Percentiles rank a stretch among this genome's conserved stretches.
Conservation (phyloP, 2,888 invertebrate genomes). For the Digitonthophagus gazella region DNA sequence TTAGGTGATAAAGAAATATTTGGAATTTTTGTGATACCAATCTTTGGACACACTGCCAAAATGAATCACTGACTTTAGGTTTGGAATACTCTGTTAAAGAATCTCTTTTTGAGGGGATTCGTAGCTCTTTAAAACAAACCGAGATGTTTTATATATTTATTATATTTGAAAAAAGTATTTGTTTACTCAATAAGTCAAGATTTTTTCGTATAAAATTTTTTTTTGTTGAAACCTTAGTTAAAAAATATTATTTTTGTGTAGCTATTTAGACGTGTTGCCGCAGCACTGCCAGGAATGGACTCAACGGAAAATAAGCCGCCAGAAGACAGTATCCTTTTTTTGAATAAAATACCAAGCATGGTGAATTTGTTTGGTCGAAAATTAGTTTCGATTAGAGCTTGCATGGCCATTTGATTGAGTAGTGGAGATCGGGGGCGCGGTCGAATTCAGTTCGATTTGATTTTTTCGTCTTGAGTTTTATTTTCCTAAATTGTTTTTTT, state of each 20-base stretch:
- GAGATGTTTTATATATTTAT: no score
- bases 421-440: not conserved
- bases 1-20: no score
- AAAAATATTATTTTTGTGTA: constrained; percentile 51
- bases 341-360: not conserved
- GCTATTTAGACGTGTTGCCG: constrained; percentile 97
- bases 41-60: no score
- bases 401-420: not conserved
- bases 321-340: constrained; percentile 92
- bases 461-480: constrained; percentile 31
- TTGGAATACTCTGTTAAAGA: no score
- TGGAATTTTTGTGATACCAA: no score
- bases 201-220: no score
- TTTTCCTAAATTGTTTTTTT: constrained; percentile 51
- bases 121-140: no score
- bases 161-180: no score
- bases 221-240: no score
- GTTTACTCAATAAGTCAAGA: no score
- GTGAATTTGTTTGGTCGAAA: constrained; percentile 30
- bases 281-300: constrained; percentile 98
- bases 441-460: constrained; percentile 40
- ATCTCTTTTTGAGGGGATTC: no score
- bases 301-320: constrained; percentile 92
- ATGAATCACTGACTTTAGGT: no score
- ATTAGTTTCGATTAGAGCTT: constrained; percentile 6